Evolutionary conservation across 2,113 vertebrate genomes (phyloP).

Genomic region (Gnathonemus echidnorhynchus): DNA sequence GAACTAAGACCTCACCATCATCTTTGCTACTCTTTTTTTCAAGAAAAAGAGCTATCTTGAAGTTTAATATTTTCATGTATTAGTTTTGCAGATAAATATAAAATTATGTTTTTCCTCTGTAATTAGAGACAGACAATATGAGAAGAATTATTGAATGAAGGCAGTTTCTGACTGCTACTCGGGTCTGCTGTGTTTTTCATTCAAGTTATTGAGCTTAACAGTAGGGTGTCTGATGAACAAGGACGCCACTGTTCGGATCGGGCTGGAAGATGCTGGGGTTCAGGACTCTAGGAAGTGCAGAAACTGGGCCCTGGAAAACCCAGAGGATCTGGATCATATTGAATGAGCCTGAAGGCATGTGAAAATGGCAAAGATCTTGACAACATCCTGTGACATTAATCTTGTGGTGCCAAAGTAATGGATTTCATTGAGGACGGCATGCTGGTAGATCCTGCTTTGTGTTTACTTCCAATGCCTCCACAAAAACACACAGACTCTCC

Average conservation of each 20-base stretch:
- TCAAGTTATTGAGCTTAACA: not conserved
- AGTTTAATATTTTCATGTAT: not conserved
- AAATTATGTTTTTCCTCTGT: not conserved
- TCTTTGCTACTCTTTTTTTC: not conserved
- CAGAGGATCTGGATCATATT: not conserved
- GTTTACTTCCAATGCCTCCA: not conserved
- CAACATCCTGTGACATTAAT: conserved; percentile 12
- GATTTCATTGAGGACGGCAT: not conserved
- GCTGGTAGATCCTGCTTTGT: conserved; percentile 4
- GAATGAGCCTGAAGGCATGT: conserved; percentile 5
- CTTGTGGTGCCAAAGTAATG: not conserved
- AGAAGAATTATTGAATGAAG: not conserved
- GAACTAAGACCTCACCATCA: not conserved
- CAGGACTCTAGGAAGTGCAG: not conserved
- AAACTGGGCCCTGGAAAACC: not conserved
- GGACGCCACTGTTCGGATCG: not conserved
- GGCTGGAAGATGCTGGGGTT: not conserved
- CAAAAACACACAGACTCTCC: not conserved
- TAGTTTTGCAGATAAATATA: not conserved
- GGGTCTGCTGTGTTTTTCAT: not conserved
- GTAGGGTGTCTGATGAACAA: not conserved
- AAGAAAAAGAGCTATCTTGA: not conserved
- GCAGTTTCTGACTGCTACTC: not conserved
- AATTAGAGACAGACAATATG: not conserved
- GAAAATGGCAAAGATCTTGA: not conserved